These are phyloP conservation scores for Caenorhabditis brenneri DNA, from an alignment of 1,140 invertebrate species.

Conservation along the genomic window DNA sequence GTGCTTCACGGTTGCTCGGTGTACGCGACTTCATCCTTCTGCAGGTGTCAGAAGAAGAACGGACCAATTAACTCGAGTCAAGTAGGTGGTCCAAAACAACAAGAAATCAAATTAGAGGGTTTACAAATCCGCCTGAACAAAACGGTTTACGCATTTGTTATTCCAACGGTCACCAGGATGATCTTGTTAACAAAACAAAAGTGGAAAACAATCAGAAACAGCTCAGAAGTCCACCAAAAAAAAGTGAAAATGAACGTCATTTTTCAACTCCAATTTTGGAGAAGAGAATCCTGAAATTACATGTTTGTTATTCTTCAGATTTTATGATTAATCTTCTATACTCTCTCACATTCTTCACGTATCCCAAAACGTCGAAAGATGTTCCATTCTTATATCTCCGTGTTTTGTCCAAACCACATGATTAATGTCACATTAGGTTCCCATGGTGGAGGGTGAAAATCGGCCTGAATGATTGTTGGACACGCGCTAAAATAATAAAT, in stretches of 20 bases:
- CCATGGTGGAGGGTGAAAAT: constrained; percentile 1
- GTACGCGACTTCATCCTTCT: neutral
- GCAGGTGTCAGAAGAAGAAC: neutral
- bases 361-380: neutral
- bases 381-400: neutral
- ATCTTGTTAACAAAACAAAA: neutral
- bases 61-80: constrained; percentile 3
- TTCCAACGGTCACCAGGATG: neutral
- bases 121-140: neutral
- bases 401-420: constrained; percentile 13
- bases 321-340: neutral
- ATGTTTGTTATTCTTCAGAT: too few relatives aligned
- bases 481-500: constrained; percentile 41
- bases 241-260: too few relatives aligned
- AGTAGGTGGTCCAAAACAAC: neutral
- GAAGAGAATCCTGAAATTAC: neutral
- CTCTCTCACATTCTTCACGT: neutral
- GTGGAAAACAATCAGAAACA: too few relatives aligned
- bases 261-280: too few relatives aligned
- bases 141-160: neutral
- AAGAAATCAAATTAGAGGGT: constrained; percentile 5
- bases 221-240: too few relatives aligned
- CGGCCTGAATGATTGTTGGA: neutral
- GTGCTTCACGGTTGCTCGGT: neutral
- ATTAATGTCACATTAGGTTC: constrained; percentile 8